These are phyloP conservation scores for Clepsis dumicolana DNA, from an alignment of 2,888 invertebrate genomes.

Conservation along the genomic window DNA sequence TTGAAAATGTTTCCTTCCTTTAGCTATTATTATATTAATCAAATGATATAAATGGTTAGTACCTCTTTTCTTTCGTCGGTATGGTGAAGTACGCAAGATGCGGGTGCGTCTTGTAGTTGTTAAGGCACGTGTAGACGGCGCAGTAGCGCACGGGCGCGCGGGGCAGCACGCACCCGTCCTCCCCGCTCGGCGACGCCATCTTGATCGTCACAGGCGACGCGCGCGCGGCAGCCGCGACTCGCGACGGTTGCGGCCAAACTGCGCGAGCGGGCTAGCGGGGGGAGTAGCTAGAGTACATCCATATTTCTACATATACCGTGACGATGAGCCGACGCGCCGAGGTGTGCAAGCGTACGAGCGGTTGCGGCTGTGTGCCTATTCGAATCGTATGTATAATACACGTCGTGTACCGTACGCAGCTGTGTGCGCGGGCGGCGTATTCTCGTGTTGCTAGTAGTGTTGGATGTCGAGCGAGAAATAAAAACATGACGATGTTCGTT, in stretches of 20 bases:
- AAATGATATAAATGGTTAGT: too few relatives aligned
- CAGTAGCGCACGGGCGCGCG: constrained; percentile 18
- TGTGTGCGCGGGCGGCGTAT: not conserved
- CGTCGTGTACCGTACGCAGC: not conserved
- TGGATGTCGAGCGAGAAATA: not conserved
- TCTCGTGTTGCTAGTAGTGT: not conserved
- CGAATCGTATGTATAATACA: not conserved
- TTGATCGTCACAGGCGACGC: constrained; percentile 7
- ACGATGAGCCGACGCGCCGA: too few relatives aligned
- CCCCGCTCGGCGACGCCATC: constrained; percentile 11
- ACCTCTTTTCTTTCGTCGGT: constrained; percentile 15
- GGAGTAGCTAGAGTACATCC: not conserved
- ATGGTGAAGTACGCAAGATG: constrained; percentile 23
- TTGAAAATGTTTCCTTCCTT: too few relatives aligned
- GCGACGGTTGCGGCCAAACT: constrained; percentile 13
- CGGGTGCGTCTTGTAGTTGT: constrained; percentile 33
- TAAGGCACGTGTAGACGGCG: constrained; percentile 31
- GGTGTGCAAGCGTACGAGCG: not conserved
- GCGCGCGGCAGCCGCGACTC: constrained; percentile 15
- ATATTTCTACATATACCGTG: not conserved
- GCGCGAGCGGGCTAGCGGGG: not conserved
- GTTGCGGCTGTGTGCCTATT: not conserved
- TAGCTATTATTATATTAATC: too few relatives aligned
- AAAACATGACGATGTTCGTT: not conserved
- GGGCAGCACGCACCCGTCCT: not conserved